Evolutionary conservation across 2,113 vertebrate genomes (phyloP).

Genomic region (Psittacula cyanocephala): DNA sequence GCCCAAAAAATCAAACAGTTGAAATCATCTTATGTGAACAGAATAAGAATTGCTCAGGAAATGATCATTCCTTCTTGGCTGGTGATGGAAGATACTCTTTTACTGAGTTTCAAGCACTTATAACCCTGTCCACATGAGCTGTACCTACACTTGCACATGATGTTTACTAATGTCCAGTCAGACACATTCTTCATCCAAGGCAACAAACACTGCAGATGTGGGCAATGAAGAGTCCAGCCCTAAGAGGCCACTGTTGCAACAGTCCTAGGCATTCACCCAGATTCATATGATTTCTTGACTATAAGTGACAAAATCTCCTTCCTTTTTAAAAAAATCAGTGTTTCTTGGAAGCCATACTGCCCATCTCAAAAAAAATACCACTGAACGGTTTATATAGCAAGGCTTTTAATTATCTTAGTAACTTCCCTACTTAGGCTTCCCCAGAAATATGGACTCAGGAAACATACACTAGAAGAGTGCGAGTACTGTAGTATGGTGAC

Average conservation of each 20-base stretch:
- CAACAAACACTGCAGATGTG: background rate
- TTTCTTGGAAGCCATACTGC: background rate
- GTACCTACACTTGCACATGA: rapidly evolving
- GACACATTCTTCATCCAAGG: background rate
- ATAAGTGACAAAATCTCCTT: background rate
- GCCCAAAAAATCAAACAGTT: rapidly evolving
- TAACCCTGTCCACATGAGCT: background rate
- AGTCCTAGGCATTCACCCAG: background rate
- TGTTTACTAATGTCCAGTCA: background rate
- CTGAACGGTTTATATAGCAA: background rate
- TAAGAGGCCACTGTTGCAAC: background rate
- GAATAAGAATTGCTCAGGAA: background rate
- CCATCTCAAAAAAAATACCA: no score
- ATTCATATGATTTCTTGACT: background rate
- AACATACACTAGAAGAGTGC: background rate
- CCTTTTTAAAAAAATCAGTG: background rate
- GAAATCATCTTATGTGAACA: background rate
- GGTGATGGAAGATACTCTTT: background rate
- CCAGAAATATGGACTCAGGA: background rate
- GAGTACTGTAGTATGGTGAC: background rate
- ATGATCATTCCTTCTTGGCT: background rate
- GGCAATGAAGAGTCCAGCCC: background rate
- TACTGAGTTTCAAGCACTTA: background rate
- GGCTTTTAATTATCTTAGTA: background rate
- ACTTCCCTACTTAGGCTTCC: background rate